These are phyloP conservation scores for Mus musculus DNA, from an alignment of 2,113 vertebrate genomes.

Conservation along the genomic window GRCm39 chr10:49279001-49279500, in stretches of 20 bases:
- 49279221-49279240: neutral
- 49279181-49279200: neutral
- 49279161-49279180: neutral
- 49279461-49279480: neutral
- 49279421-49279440: neutral
- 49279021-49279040: too few relatives aligned
- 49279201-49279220: too few relatives aligned
- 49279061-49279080: too few relatives aligned
- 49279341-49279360: neutral
- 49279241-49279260: neutral
- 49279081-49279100: too few relatives aligned
- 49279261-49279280: neutral
- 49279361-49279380: neutral
- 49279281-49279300: neutral
- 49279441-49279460: neutral
- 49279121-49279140: neutral
- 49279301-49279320: too few relatives aligned
- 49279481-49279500: neutral
- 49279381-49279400: neutral
- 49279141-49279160: neutral
- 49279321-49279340: neutral
- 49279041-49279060: too few relatives aligned
- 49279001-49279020: too few relatives aligned
- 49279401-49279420: neutral
- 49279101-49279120: rapidly evolving